phyloP scores from a whole-genome alignment of 2,113 vertebrate species.

The Neodon shergylaensis region DNA sequence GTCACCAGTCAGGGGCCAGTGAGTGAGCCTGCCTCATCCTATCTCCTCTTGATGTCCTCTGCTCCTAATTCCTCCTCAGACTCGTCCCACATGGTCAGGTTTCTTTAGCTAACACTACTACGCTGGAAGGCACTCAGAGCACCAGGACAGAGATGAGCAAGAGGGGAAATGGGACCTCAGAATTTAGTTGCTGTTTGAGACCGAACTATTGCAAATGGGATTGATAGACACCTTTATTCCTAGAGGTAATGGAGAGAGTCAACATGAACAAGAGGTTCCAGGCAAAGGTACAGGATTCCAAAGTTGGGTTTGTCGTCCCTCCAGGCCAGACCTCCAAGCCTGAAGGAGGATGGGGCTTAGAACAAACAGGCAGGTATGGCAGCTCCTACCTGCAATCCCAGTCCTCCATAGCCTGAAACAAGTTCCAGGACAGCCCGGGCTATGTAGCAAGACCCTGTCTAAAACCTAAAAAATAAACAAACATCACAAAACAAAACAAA shows the following conservation, averaged over 20 bases:
- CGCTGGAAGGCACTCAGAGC: accelerated
- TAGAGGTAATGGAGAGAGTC: neutral
- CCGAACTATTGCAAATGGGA: neutral
- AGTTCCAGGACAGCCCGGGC: neutral
- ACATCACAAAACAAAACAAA: too few species aligned
- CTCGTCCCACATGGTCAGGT: neutral
- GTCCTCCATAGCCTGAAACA: neutral
- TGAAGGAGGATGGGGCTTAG: too few species aligned
- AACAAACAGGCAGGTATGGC: neutral
- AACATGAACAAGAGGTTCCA: neutral
- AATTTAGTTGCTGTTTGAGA: too few species aligned
- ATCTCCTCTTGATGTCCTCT: neutral
- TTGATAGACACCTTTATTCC: neutral
- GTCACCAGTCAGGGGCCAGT: accelerated
- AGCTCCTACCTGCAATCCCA: neutral
- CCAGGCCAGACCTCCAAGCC: neutral
- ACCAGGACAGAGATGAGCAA: neutral
- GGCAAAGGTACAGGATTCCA: neutral
- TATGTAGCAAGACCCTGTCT: neutral
- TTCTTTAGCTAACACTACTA: neutral
- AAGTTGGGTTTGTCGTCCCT: neutral
- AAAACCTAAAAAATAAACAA: neutral
- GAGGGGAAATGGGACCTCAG: neutral
- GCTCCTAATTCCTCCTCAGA: neutral
- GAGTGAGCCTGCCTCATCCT: neutral